Conservation (phyloP, 2,113 vertebrate species). For the Argyrosomus japonicus region DNA sequence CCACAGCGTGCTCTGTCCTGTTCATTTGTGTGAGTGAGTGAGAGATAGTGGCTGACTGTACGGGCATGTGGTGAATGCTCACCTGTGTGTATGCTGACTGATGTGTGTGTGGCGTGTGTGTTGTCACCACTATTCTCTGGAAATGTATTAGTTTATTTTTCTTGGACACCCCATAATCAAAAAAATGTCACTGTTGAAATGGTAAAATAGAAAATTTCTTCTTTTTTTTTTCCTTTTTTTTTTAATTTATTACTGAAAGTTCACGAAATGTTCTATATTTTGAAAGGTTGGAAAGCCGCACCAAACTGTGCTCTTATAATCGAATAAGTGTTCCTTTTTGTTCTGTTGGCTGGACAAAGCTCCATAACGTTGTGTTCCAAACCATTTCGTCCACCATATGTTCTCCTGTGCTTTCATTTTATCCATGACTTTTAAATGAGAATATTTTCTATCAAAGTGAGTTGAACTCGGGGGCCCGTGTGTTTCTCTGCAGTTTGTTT, state of each 20-base stretch:
- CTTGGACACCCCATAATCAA: slow-evolving; percentile 39
- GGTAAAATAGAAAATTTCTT: slow-evolving; percentile 9
- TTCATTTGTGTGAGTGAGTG: slow-evolving; percentile 6
- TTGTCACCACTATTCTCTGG: slow-evolving; percentile 50
- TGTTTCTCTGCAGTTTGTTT: slow-evolving; percentile 77
- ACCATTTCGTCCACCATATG: slow-evolving; percentile 61
- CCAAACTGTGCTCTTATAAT: slow-evolving; percentile 95
- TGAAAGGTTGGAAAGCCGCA: slow-evolving; percentile 79
- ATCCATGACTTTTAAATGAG: slow-evolving; percentile 86
- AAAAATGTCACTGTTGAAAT: slow-evolving; percentile 36
- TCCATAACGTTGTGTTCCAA: slow-evolving; percentile 47
- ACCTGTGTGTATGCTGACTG: slow-evolving; percentile 30
- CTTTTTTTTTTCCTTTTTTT: slow-evolving; percentile 31
- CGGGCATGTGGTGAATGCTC: slow-evolving; percentile 22
- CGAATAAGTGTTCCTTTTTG: slow-evolving; percentile 91
- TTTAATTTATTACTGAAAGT: slow-evolving; percentile 82
- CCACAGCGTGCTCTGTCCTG: slow-evolving; percentile 51
- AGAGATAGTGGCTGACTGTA: slow-evolving; percentile 5
- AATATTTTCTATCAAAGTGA: slow-evolving; percentile 74
- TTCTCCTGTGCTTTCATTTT: slow-evolving; percentile 88
- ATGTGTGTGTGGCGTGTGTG: slow-evolving; percentile 7
- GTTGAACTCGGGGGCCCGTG: slow-evolving; percentile 57
- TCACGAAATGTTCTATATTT: slow-evolving; percentile 62
- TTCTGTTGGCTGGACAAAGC: slow-evolving; percentile 82
- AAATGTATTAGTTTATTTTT: slow-evolving; percentile 43